These are phyloP conservation scores for Bombycilla garrulus DNA, from an alignment of 2,113 vertebrate genomes.

Conservation along the genomic window DNA sequence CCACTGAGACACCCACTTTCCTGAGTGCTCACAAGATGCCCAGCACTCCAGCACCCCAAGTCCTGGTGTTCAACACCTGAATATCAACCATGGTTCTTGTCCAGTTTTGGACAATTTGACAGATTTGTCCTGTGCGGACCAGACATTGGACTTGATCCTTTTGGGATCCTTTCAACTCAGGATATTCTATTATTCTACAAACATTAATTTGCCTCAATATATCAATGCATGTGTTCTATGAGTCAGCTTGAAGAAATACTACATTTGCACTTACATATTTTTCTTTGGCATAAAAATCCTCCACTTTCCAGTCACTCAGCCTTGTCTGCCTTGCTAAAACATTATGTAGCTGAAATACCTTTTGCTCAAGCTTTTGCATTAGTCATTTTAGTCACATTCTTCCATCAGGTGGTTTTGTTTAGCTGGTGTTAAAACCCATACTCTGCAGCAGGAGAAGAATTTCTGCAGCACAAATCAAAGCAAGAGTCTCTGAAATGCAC, in stretches of 20 bases:
- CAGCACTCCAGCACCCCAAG: too few relatives aligned
- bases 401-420: background rate
- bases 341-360: background rate
- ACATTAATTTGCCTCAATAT: background rate
- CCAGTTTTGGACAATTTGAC: too few relatives aligned
- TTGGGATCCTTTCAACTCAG: background rate
- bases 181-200: background rate
- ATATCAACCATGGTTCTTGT: background rate
- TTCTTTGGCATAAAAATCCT: background rate
- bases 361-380: background rate
- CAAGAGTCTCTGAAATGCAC: background rate
- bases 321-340: background rate
- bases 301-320: background rate
- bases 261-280: accelerated
- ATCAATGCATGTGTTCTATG: accelerated
- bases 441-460: background rate
- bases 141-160: too few relatives aligned
- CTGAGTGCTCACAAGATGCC: background rate
- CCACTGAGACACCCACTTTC: background rate
- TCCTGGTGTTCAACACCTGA: background rate
- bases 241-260: background rate
- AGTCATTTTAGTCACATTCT: background rate
- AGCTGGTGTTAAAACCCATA: background rate
- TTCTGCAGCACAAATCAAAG: background rate
- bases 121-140: background rate